phyloP scores from a whole-genome alignment of 2,888 invertebrate genomes.

The Cheilosia impressa region DNA sequence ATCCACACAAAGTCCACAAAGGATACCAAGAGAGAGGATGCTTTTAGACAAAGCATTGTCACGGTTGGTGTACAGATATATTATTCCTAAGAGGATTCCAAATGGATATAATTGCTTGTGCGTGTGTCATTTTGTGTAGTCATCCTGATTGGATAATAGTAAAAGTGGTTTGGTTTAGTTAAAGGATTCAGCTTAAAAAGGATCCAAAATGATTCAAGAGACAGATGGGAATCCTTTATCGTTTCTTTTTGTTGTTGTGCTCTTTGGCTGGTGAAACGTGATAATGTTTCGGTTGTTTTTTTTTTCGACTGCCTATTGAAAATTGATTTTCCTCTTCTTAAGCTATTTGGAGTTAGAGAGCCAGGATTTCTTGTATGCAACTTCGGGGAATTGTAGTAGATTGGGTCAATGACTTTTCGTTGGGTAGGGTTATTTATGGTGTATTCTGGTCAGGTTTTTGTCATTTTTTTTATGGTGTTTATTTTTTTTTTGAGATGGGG shows the following conservation, averaged over 20 bases:
- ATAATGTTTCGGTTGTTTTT: not conserved
- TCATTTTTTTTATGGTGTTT: not conserved
- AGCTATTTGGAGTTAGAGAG: not conserved
- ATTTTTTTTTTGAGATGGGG: not conserved
- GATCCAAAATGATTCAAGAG: not conserved
- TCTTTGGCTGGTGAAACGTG: constrained; percentile 3
- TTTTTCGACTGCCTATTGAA: not conserved
- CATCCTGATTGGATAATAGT: constrained; percentile 20
- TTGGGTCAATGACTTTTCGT: not conserved
- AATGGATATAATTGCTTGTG: not conserved
- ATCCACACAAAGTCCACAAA: not conserved
- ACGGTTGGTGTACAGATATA: not conserved
- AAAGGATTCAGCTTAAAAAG: not conserved
- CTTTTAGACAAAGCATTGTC: not conserved
- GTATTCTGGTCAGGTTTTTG: not conserved
- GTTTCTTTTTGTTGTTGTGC: not conserved
- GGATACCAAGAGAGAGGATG: not conserved
- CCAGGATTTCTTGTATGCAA: not conserved
- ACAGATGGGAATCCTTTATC: not conserved
- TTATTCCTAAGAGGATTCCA: constrained; percentile 13
- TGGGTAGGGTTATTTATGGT: not conserved
- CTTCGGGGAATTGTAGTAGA: not conserved
- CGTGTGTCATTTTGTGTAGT: constrained; percentile 5
- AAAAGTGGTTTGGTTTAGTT: not conserved
- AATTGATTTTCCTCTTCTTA: not conserved